Base-by-base conservation (phyloP, 2,888 invertebrate genomes). In the Miltochrista miniata region DNA sequence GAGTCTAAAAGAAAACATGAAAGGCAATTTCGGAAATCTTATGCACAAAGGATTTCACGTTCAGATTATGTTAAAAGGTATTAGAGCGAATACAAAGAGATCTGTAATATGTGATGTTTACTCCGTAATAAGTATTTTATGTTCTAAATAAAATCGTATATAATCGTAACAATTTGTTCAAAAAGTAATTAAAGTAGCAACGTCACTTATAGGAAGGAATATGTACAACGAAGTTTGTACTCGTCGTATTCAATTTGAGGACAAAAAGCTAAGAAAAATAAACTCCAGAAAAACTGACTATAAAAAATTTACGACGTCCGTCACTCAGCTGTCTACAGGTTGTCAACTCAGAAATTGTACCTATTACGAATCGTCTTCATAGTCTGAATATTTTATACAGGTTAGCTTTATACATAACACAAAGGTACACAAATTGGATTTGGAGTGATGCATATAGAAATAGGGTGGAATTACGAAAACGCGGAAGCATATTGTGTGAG, bases 1-100 rank as follows among this genome's bases (percentile, higher is more conserved):
- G 48, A 52, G 57, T 57, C 53, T 56, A 54, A 68, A 68, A 66
- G 61, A 70, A 68, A 72, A 68, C 55, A 61, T 56, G 51, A 61
- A 68, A 64, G 54, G 56, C 62, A 61, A 66, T 63, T 66, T 67
- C 45, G 48, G 40, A 56, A 53, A 67, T 61, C 56, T 60, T 64
- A 62, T 54, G 58, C 52, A 57, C 58, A 57, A 63, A 56, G 59
- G 62, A 59, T 65, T 56, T 63, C 59, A 56, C 57, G 56, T 61
- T 65, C 60, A 60, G 59, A 61, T 70, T 61, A 56, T 54, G 51
- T 59, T 56, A 46, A 54, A 58, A 54, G 57, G 54, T 13, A 30
- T 50, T 15, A n/a, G n/a, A n/a, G n/a, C n/a, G 45, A 44, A 39
- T 48, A 50, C 56, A 56, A 61, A 57, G 54, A 54, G 49, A 55